These are phyloP conservation scores for Netelia fuscicornis DNA, from an alignment of 2,888 invertebrate genomes.

Conservation along the genomic window DNA sequence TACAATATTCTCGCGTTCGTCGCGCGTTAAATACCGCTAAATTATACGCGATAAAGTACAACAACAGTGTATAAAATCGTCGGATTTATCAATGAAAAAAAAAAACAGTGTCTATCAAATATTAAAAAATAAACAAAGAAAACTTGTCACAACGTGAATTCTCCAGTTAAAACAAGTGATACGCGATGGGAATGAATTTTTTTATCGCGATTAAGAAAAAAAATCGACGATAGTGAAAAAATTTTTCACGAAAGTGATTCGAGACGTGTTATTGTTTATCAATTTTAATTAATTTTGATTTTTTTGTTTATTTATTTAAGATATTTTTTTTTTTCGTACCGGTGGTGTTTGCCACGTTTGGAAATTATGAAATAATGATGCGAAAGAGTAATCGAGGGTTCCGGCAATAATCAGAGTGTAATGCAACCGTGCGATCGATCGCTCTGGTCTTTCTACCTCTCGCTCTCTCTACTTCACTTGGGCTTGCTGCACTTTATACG, in stretches of 20 bases:
- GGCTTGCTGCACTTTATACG: conserved; percentile 27
- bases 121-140: too few species aligned
- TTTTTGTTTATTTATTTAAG: not conserved
- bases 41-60: too few species aligned
- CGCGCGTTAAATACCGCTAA: too few species aligned
- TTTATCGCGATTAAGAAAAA: too few species aligned
- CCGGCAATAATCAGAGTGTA: conserved; percentile 49
- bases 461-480: conserved; percentile 5
- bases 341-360: not conserved
- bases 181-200: too few species aligned
- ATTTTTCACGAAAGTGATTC: not conserved
- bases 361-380: conserved; percentile 16
- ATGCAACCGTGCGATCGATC: conserved; percentile 57
- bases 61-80: too few species aligned
- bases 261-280: not conserved
- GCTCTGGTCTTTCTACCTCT: conserved; percentile 16
- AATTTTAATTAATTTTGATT: not conserved
- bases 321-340: not conserved
- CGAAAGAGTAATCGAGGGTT: conserved; percentile 24
- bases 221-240: too few species aligned
- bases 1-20: not conserved
- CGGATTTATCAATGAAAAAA: too few species aligned
- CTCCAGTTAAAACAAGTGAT: too few species aligned
- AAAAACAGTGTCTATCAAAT: too few species aligned
- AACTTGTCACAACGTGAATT: too few species aligned